A percentile compares a stretch with the other conserved stretches of the same genome.
These are phyloP conservation scores for Sericinus montela DNA, from an alignment of 2,888 invertebrate species.

Conservation along the genomic window DNA sequence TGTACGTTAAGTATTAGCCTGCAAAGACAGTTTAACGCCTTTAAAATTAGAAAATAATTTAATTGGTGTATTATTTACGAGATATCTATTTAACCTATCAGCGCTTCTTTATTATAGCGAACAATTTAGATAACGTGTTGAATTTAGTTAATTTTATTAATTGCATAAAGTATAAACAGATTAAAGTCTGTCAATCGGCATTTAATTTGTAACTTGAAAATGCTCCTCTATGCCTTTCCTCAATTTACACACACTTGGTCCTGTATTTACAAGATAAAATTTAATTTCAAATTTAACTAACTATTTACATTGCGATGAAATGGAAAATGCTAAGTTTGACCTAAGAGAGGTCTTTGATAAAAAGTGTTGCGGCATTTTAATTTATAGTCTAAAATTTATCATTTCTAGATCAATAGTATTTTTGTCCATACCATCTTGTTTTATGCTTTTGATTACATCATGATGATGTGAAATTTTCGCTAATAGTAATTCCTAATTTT, in stretches of 20 bases:
- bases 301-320: conserved; percentile 53
- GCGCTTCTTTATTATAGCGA: too few relatives aligned
- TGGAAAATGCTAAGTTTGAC: conserved; percentile 10
- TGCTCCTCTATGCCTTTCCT: conserved; percentile 39
- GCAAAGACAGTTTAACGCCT: too few relatives aligned
- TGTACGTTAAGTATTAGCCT: not conserved
- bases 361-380: conserved; percentile 7
- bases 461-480: too few relatives aligned
- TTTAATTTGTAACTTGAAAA: conserved; percentile 37
- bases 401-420: too few relatives aligned
- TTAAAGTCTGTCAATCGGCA: conserved; percentile 28
- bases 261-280: conserved; percentile 67
- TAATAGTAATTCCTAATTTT: too few relatives aligned
- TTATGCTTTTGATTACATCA: too few relatives aligned
- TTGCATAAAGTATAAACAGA: not conserved
- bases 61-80: too few relatives aligned
- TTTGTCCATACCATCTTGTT: too few relatives aligned
- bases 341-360: conserved; percentile 5
- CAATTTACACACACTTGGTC: conserved; percentile 60
- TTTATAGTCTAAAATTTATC: not conserved
- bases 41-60: too few relatives aligned
- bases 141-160: too few relatives aligned
- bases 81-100: too few relatives aligned
- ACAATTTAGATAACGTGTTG: too few relatives aligned
- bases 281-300: conserved; percentile 62